Evolutionary conservation across 2,888 invertebrate species (phyloP), one percentile per base, ranked within the genome.

Genomic region (Tetramorium bicarinatum): DNA sequence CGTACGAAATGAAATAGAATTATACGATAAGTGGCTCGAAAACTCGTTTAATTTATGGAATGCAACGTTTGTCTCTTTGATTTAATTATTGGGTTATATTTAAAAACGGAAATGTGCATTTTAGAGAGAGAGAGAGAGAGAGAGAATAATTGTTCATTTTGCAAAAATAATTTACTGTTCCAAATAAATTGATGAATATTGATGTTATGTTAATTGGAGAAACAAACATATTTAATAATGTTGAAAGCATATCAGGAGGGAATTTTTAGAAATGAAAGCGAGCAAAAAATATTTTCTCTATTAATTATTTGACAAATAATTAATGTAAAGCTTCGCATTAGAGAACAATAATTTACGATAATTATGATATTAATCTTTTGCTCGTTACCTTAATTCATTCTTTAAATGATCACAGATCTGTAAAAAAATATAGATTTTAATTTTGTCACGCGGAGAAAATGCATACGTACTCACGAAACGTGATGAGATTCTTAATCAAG

Each of bases 161-260:
- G 13, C 52, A n/a, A 52, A 66, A 66, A 54, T 77, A 41, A 76
- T 15, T 62, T 49, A 21, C 21, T 38, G n/a, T 52, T 61, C 34
- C 47, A 61, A 75, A 75, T 75, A 21, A 47, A 62, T 49, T 11
- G 7, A 38, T 64, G 29, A 25, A 74, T 74, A 44, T 74, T 29
- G n/a, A 74, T 44, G 21, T 34, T 74, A 34, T 29, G 44, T 34
- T 11, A 75, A 75, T 47, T 38, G 47, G 21, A 15, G 47, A 47
- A 49, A 21, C 11, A 71, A 52, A 29, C 15, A 62, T 38, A 62
- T 75, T 38, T 75, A 49, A 71, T 13, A 69, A 34, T 75, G 18
- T 15, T 15, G 29, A 7, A 47, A 3, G 21, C 11, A 62, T 1
- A 15, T 47, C 3, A 8, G 29, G 29, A 47, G 1, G 9, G 0